Base-by-base conservation (phyloP, 2,888 invertebrate species). In the Micoletzkya japonica region DNA sequence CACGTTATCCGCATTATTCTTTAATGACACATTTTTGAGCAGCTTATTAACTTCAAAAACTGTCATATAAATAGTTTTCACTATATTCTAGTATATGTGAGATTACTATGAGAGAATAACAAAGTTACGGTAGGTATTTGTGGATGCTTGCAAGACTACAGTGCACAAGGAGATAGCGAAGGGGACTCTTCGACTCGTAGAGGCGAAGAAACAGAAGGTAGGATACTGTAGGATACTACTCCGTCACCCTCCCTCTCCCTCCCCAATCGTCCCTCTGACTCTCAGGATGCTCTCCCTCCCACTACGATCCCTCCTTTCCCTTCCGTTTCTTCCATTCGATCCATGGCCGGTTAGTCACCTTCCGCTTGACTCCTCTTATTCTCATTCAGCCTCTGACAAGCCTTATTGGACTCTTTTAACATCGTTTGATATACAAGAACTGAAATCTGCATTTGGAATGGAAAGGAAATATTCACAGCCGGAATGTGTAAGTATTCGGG, bases 331-430 rank as follows among this genome's bases (percentile, higher is more conserved):
- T 14, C 44, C 20, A 10, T 14, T 14, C 10, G 10, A 20, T 44
- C 44, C 44, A 44, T 44, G 44, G 44, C 44, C 20, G 10, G 24
- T 14, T 4, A 50, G 24, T 50, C n/a, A 50, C 17, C 24, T 6
- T 50, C 24, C 4, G 20, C 50, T 4, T n/a, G 2, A 4, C 24
- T 6, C 49, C 20, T 56, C 20, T 26, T 28, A 20, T 37, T 24
- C 24, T 26, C 14, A 59, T 66, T 20, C 58, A 68, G 68, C 66
- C 17, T 64, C 70, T 26, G 56, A 63, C 39, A 71, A 73, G 49
- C 75, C 73, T 6, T 72, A 56, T 58, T 79, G 77, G 77, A 73
- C 54, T 0, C 58, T 76, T 14, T 59, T 79, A 58, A 76, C 75
- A 0, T 72, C 73, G 26, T 79, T 73, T 60, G 73, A 75, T 70